Evolutionary conservation across 1,140 invertebrate species (phyloP).

Genomic region (Episyrphus balteatus): DNA sequence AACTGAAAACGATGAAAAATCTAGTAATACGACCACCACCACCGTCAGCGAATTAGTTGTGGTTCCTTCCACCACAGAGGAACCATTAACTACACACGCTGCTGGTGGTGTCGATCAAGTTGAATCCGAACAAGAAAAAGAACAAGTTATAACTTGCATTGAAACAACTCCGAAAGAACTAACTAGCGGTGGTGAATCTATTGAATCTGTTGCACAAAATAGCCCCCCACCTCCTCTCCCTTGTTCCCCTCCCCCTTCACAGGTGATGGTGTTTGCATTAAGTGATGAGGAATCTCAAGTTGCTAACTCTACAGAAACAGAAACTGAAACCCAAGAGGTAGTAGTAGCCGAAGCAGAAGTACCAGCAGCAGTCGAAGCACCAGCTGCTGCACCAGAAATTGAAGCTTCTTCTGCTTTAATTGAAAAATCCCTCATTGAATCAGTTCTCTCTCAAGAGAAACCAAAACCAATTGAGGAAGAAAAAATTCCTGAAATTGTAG

Average conservation of each 20-base stretch:
- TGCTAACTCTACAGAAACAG: neutral
- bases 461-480: neutral
- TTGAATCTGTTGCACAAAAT: neutral
- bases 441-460: neutral
- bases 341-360: no score
- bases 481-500: neutral
- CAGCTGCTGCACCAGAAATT: no score
- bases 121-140: no score
- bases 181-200: neutral
- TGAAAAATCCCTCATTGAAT: neutral
- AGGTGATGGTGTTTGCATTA: neutral
- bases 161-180: no score
- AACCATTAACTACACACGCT: neutral
- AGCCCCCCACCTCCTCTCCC: neutral
- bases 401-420: no score
- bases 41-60: neutral
- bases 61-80: neutral
- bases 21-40: neutral
- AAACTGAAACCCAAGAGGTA: neutral
- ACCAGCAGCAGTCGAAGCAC: no score
- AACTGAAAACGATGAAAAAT: neutral
- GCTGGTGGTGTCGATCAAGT: neutral
- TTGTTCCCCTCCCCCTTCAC: neutral
- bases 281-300: neutral
- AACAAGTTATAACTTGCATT: no score